phyloP scores from a whole-genome alignment of 2,797 vertebrate species.

The Eospalax fontanierii region DNA sequence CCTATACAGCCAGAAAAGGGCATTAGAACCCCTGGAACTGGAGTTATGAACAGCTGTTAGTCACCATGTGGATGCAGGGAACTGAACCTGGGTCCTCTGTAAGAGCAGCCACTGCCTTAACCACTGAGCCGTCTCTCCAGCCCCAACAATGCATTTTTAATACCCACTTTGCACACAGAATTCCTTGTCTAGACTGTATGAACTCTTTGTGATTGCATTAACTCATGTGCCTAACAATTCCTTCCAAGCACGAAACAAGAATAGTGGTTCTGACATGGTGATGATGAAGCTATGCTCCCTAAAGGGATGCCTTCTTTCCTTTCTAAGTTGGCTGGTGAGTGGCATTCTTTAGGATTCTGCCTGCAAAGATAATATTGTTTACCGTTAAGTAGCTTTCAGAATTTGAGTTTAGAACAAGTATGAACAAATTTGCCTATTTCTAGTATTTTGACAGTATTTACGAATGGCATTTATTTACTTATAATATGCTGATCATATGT shows the following conservation, averaged over 20 bases:
- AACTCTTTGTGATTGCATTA: not conserved
- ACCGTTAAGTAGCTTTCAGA: conserved; percentile 13
- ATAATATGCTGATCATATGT: not conserved
- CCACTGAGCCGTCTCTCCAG: too few species aligned
- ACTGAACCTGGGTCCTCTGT: too few species aligned
- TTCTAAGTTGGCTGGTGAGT: not conserved
- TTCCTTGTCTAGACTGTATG: not conserved
- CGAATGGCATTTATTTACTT: not conserved
- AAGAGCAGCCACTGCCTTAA: too few species aligned
- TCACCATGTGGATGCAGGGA: too few species aligned
- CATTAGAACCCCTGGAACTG: too few species aligned
- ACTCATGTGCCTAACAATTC: not conserved
- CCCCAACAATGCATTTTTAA: too few species aligned
- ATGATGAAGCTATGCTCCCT: not conserved
- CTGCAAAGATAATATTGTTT: conserved; percentile 4
- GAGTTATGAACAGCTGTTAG: too few species aligned
- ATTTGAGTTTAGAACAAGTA: not conserved
- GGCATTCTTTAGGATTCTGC: not conserved
- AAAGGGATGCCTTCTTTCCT: not conserved
- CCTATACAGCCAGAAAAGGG: too few species aligned
- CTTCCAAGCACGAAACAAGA: conserved; percentile 34
- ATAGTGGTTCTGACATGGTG: conserved; percentile 32
- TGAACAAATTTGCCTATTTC: conserved; percentile 15
- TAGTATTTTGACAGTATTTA: not conserved
- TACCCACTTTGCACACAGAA: not conserved